Evolutionary conservation across 2,888 invertebrate species (phyloP).

Genomic region (Conomelus anceps): DNA sequence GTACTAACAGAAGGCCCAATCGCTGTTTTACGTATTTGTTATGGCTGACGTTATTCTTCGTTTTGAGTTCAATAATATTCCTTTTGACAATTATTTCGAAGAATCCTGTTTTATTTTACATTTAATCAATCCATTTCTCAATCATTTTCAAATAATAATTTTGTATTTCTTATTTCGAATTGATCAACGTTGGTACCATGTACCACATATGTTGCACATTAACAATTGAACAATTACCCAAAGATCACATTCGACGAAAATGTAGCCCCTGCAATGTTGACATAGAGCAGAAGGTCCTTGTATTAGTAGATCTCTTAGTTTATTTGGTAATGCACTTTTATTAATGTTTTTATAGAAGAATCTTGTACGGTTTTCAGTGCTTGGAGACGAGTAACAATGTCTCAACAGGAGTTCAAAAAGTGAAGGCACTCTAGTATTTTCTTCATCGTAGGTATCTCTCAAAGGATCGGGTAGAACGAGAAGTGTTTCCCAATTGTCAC

Average conservation of each 20-base stretch:
- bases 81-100: no score
- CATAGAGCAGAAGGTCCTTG: background rate
- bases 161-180: no score
- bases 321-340: background rate
- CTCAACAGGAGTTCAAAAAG: background rate
- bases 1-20: no score
- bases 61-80: no score
- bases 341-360: background rate
- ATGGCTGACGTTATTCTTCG: no score
- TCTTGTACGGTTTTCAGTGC: background rate
- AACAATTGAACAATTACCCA: background rate
- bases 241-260: background rate
- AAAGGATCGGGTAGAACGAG: background rate
- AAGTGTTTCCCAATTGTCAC: background rate
- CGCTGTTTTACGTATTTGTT: no score
- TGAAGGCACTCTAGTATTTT: background rate
- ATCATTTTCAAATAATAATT: no score
- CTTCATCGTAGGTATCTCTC: background rate
- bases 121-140: no score
- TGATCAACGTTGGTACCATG: no score
- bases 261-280: background rate
- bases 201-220: background rate
- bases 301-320: background rate
- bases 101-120: no score
- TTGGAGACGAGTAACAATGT: background rate